Conservation (phyloP, 2,888 invertebrate genomes). For the Diadromus collaris region DNA sequence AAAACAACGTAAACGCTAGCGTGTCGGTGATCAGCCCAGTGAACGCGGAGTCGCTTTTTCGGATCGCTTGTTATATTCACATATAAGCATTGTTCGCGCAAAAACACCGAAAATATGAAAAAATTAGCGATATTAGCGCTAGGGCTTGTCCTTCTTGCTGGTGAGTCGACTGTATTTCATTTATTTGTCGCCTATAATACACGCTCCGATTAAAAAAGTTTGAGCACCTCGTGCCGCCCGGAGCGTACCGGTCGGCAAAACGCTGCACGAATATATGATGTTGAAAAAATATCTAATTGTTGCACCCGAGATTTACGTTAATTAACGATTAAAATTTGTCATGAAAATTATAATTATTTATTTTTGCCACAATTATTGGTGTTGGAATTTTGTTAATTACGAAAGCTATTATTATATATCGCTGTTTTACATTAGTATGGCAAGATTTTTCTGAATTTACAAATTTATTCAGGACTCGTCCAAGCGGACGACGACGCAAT, state of each 20-base stretch:
- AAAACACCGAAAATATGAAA: slow-evolving; percentile 68
- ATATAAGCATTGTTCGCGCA: slow-evolving; percentile 18
- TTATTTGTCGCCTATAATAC: neutral
- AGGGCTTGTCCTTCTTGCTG: slow-evolving; percentile 72
- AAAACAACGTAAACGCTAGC: slow-evolving; percentile 62
- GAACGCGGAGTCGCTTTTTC: neutral
- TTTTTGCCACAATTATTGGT: neutral
- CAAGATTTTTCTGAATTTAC: neutral
- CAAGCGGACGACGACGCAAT: slow-evolving; percentile 79
- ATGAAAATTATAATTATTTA: neutral
- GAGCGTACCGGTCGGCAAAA: neutral
- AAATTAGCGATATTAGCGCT: slow-evolving; percentile 70
- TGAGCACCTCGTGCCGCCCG: slow-evolving; percentile 11
- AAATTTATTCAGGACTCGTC: slow-evolving; percentile 72
- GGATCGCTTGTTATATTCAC: slow-evolving; percentile 40
- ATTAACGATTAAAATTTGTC: neutral
- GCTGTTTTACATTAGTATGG: neutral
- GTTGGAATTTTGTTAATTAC: neutral
- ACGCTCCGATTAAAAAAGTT: neutral
- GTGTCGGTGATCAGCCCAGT: slow-evolving; percentile 21
- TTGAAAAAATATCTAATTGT: neutral
- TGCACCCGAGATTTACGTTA: neutral
- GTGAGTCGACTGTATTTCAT: slow-evolving; percentile 64
- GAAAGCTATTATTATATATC: neutral
- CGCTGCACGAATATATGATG: neutral